Conservation (phyloP, 2,113 vertebrate species). For the Onychostruthus taczanowskii region DNA sequence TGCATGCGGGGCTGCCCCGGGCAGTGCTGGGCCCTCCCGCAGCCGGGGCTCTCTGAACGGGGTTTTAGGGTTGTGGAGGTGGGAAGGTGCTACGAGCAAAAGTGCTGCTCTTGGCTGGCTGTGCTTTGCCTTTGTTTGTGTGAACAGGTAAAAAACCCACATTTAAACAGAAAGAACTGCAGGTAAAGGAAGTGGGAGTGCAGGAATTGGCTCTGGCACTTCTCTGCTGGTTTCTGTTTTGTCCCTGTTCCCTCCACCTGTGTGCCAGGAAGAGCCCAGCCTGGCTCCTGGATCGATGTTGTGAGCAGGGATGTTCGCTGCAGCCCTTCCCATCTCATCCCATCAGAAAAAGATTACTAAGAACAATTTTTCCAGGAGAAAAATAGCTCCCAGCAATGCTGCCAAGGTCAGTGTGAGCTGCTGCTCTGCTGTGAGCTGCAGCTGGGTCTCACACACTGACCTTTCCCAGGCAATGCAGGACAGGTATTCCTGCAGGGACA, state of each 20-base stretch:
- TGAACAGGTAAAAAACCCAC: fast-evolving
- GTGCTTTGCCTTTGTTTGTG: not conserved
- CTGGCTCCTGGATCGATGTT: not conserved
- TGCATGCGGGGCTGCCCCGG: not conserved
- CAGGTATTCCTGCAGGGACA: too few relatives aligned
- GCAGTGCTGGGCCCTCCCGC: not conserved
- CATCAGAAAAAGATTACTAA: not conserved
- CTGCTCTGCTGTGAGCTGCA: not conserved
- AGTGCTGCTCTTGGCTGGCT: not conserved
- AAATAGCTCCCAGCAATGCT: not conserved
- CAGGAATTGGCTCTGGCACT: too few relatives aligned
- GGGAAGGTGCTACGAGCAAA: not conserved
- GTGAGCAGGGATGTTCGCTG: not conserved
- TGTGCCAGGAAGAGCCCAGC: not conserved
- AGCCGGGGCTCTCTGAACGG: not conserved
- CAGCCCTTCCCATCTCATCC: not conserved
- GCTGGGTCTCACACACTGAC: not conserved
- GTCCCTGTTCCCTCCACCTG: not conserved
- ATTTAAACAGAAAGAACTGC: not conserved
- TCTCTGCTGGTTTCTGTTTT: not conserved
- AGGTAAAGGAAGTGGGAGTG: not conserved
- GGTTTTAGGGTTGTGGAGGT: not conserved
- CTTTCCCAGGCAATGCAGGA: not conserved
- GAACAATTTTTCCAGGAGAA: not conserved
- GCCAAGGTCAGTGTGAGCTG: not conserved